A percentile compares a stretch with the other conserved stretches of the same genome.
Conservation (phyloP, 2,113 vertebrate genomes). For the Tychaedon coryphoeus region DNA sequence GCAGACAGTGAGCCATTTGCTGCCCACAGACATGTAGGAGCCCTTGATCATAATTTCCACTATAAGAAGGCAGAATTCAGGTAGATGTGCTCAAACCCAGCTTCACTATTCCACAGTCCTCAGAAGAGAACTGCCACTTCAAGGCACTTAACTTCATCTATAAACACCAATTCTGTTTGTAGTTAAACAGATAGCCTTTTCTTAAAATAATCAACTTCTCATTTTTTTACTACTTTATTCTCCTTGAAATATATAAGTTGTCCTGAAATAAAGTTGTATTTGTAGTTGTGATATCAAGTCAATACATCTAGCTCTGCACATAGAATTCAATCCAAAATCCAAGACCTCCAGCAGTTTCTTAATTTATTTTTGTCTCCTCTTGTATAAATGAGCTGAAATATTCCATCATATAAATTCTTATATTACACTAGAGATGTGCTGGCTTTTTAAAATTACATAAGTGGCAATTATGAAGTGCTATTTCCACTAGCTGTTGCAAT, state of each 20-base stretch:
- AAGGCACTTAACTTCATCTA: neutral
- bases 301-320: neutral
- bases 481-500: neutral
- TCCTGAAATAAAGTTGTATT: neutral
- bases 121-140: neutral
- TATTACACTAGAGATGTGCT: neutral
- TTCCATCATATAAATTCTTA: neutral
- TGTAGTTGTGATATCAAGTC: neutral
- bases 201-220: neutral
- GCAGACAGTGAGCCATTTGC: fast-evolving
- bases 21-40: neutral
- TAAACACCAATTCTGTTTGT: neutral
- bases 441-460: neutral
- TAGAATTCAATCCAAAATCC: neutral
- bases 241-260: neutral
- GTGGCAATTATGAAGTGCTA: neutral
- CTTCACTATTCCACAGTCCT: neutral
- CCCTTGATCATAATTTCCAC: neutral
- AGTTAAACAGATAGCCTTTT: neutral
- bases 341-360: neutral
- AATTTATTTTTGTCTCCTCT: neutral
- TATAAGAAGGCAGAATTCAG: neutral
- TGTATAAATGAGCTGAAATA: neutral
- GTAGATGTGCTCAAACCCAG: neutral
- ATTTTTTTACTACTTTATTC: neutral